phyloP scores from a whole-genome alignment of 2,888 invertebrate genomes.

The Ectobius pallidus region DNA sequence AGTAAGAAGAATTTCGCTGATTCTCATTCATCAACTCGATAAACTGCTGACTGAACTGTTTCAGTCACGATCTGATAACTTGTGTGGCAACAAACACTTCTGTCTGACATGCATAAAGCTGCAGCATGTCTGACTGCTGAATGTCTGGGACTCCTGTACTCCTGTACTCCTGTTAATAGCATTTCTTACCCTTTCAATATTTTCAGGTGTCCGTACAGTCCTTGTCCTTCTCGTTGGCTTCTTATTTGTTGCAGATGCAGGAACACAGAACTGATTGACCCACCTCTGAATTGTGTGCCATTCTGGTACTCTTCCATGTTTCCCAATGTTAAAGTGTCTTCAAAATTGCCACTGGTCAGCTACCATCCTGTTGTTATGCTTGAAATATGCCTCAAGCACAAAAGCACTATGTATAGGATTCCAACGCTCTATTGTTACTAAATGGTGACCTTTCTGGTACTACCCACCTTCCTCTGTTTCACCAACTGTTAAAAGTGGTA shows the following conservation, averaged over 20 bases:
- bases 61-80: neutral
- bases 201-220: neutral
- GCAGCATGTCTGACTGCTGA: constrained; percentile 6
- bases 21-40: neutral
- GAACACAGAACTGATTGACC: too few relatives aligned
- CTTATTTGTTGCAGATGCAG: too few relatives aligned
- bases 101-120: neutral
- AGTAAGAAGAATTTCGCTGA: too few relatives aligned
- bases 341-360: neutral
- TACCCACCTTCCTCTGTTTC: neutral
- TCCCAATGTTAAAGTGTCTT: neutral
- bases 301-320: constrained; percentile 2
- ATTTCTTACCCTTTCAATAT: constrained; percentile 1
- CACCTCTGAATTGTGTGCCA: too few relatives aligned
- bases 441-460: constrained; percentile 1
- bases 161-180: neutral
- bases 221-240: too few relatives aligned
- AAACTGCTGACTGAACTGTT: neutral
- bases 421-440: neutral
- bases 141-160: too few relatives aligned
- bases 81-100: neutral
- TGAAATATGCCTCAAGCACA: constrained; percentile 14
- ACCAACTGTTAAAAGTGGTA: constrained; percentile 7
- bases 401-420: neutral
- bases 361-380: too few relatives aligned